These are phyloP conservation scores for Anolis carolinensis DNA, from an alignment of 2,113 vertebrate species.

Conservation along the genomic window DNA sequence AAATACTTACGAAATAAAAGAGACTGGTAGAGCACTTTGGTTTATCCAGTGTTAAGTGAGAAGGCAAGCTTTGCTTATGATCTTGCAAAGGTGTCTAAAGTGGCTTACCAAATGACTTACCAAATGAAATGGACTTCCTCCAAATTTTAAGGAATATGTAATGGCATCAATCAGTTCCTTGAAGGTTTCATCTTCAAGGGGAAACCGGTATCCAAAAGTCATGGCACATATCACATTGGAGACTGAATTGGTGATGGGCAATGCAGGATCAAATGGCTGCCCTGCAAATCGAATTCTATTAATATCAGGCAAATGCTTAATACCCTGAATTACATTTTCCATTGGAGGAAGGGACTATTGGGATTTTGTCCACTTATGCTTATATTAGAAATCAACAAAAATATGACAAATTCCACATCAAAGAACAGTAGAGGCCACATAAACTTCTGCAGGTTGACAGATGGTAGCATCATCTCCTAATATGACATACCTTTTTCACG, in stretches of 20 bases:
- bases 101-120: no score
- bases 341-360: no score
- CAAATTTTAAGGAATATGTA: constrained; percentile 43
- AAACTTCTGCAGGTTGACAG: not conserved
- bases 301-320: not conserved
- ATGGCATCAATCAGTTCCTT: constrained; percentile 61
- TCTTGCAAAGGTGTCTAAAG: no score
- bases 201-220: constrained; percentile 57
- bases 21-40: no score
- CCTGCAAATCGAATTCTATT: constrained; percentile 17
- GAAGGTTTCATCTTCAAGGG: constrained; percentile 64
- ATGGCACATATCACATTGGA: constrained; percentile 69
- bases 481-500: not conserved
- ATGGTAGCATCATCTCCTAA: no score
- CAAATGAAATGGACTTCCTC: constrained; percentile 42
- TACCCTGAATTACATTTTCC: not conserved
- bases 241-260: constrained; percentile 46
- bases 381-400: not conserved
- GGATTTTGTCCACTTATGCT: not conserved
- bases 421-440: not conserved
- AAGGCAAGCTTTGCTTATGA: no score
- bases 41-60: no score
- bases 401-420: no score
- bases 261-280: constrained; percentile 64
- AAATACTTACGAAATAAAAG: constrained; percentile 19